Conservation (phyloP, 2,797 vertebrate genomes). For the Chiroxiphia lanceolata region DNA sequence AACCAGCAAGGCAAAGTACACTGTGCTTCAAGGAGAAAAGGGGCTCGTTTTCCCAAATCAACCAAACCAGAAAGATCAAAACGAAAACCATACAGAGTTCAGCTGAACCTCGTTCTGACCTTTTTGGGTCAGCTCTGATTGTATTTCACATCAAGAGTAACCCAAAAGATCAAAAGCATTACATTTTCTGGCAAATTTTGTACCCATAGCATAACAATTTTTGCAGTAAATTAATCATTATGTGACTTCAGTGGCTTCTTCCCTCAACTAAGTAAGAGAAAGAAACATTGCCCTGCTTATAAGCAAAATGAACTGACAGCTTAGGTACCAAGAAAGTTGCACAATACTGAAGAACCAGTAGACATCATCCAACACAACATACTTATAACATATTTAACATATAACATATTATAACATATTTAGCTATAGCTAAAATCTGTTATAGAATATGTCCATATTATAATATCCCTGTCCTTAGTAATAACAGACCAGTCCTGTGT, state of each 20-base stretch:
- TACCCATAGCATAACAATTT: background rate
- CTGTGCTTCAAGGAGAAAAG: background rate
- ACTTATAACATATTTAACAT: background rate
- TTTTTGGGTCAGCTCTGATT: background rate
- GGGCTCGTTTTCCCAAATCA: background rate
- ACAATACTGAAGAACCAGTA: background rate
- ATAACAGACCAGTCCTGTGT: background rate
- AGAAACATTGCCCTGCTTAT: background rate
- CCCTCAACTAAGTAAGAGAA: background rate
- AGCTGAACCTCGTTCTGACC: background rate
- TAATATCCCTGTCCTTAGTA: background rate
- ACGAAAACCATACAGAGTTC: background rate
- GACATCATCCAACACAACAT: background rate
- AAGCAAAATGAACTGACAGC: background rate
- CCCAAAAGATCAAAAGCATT: background rate
- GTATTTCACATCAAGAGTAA: background rate
- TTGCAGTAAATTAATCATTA: background rate
- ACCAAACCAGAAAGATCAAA: background rate
- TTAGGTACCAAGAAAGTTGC: background rate
- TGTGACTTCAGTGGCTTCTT: background rate
- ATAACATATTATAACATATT: background rate
- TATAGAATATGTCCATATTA: background rate
- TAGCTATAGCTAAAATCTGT: background rate
- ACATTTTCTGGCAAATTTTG: background rate
- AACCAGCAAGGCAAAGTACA: background rate